phyloP scores from a whole-genome alignment of 2,113 vertebrate species.

The Bufo gargarizans region DNA sequence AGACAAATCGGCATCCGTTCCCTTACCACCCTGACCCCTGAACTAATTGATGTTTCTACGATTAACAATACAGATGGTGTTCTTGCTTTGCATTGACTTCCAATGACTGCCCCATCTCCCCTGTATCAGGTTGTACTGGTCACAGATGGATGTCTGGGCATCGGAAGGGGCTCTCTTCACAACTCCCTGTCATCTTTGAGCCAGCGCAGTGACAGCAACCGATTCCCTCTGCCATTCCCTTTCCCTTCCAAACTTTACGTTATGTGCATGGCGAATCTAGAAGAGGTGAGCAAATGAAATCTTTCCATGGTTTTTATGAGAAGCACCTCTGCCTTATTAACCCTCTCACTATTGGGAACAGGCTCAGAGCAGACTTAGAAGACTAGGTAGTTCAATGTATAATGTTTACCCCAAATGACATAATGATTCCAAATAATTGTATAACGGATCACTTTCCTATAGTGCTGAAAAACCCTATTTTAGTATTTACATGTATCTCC shows the following conservation, averaged over 20 bases:
- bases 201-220: conserved; percentile 86
- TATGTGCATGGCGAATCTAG: conserved; percentile 94
- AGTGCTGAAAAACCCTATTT: too few relatives aligned
- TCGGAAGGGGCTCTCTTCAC: conserved; percentile 90
- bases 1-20: too few relatives aligned
- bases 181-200: conserved; percentile 87
- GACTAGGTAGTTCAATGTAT: too few relatives aligned
- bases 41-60: not conserved
- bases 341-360: too few relatives aligned
- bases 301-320: too few relatives aligned
- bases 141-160: conserved; percentile 93
- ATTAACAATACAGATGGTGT: not conserved
- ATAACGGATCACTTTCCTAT: too few relatives aligned
- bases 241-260: conserved; percentile 93
- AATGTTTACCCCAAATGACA: too few relatives aligned
- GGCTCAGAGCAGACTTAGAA: too few relatives aligned
- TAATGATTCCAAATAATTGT: too few relatives aligned
- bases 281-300: conserved; percentile 82
- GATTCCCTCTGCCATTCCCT: conserved; percentile 92
- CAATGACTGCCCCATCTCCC: conserved; percentile 31
- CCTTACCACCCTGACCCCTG: too few relatives aligned
- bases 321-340: too few relatives aligned
- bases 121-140: conserved; percentile 87
- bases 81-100: not conserved
- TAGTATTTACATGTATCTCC: too few relatives aligned